Evolutionary conservation across 2,888 invertebrate species (phyloP).

Genomic region (Ecliptopera silaceata): DNA sequence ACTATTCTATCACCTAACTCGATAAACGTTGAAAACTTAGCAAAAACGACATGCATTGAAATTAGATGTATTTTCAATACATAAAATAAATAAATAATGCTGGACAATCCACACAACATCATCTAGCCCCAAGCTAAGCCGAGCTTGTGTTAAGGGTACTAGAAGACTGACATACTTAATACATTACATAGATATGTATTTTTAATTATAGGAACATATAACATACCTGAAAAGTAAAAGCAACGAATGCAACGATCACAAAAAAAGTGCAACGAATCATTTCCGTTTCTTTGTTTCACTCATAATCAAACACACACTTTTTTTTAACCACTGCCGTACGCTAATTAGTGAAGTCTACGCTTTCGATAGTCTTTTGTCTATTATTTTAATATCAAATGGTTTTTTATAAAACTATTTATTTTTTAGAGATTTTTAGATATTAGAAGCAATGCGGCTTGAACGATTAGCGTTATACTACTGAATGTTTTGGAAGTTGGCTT

Average conservation of each 20-base stretch:
- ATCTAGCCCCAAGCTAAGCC: too few relatives aligned
- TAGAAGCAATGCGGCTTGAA: conserved; percentile 38
- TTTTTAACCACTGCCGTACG: conserved; percentile 33
- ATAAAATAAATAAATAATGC: too few relatives aligned
- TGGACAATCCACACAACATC: too few relatives aligned
- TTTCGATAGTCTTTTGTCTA: neutral
- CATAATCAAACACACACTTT: conserved; percentile 57
- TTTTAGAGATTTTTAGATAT: conserved; percentile 4
- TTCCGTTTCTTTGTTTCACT: conserved; percentile 48
- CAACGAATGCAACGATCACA: conserved; percentile 56
- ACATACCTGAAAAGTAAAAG: conserved; percentile 63
- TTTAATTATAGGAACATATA: neutral
- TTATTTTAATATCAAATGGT: neutral
- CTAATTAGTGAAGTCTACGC: neutral
- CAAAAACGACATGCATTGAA: too few relatives aligned
- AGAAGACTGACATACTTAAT: too few relatives aligned
- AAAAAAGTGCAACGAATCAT: conserved; percentile 66
- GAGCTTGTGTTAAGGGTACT: too few relatives aligned
- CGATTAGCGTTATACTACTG: conserved; percentile 49
- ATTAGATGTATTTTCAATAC: too few relatives aligned
- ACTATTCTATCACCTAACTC: too few relatives aligned
- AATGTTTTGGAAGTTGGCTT: conserved; percentile 47
- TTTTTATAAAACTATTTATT: conserved; percentile 13
- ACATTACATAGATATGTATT: too few relatives aligned
- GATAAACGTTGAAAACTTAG: too few relatives aligned